Evolutionary conservation across 2,797 vertebrate genomes (phyloP).

Genomic region (Acanthiza pusilla): DNA sequence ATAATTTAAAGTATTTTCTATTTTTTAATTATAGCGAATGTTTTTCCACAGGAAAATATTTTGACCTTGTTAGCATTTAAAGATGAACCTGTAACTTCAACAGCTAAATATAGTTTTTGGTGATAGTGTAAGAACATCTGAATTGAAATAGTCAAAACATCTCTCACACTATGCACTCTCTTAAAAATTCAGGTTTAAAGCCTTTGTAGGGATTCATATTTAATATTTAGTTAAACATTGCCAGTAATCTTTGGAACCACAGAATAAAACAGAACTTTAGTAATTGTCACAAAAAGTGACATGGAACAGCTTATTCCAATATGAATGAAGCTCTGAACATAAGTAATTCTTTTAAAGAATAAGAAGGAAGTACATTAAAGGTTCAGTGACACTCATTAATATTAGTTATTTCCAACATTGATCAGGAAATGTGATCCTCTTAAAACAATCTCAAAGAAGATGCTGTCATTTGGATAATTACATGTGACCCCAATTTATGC

Average conservation of each 20-base stretch:
- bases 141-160: not conserved
- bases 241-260: not conserved
- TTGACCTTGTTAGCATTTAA: not conserved
- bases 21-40: not conserved
- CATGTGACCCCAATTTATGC: not conserved
- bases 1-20: not conserved
- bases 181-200: slow-evolving; percentile 7
- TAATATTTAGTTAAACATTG: slow-evolving; percentile 30
- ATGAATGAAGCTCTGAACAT: not conserved
- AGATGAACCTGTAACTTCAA: not conserved
- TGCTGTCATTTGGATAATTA: slow-evolving; percentile 7
- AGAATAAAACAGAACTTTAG: not conserved
- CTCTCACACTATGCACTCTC: not conserved
- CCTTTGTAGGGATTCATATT: not conserved
- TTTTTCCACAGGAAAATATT: not conserved
- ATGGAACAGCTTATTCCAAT: not conserved
- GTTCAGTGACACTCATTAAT: not conserved
- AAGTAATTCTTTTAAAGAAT: not conserved
- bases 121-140: not conserved
- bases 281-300: not conserved
- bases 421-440: not conserved
- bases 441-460: not conserved
- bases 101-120: not conserved
- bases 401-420: not conserved
- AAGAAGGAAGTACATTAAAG: not conserved